A percentile compares a stretch with the other conserved stretches of the same genome.
Evolutionary conservation across 2,888 invertebrate genomes (phyloP).

Genomic region (Acanthosepion esculentum): DNA sequence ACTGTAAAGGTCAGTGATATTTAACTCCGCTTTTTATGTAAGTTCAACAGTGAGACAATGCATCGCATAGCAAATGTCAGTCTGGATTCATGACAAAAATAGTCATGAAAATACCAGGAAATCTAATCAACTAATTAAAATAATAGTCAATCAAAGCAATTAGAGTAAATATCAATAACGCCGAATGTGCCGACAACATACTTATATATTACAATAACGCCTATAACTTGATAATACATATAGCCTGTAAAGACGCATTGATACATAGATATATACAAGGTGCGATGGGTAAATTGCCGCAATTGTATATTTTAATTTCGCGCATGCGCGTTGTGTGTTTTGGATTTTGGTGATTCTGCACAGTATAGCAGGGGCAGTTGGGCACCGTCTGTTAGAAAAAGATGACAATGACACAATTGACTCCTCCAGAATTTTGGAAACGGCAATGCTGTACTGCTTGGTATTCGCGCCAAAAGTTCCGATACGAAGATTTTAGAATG

Average conservation of each 20-base stretch:
- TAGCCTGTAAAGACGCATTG: background rate
- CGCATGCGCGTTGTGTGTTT: no score
- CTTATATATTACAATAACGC: background rate
- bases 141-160: background rate
- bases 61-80: background rate
- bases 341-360: no score
- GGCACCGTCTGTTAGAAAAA: no score
- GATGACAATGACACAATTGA: no score
- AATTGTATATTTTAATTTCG: background rate
- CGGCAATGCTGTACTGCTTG: no score
- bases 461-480: no score
- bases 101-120: background rate
- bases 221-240: background rate
- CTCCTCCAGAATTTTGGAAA: no score
- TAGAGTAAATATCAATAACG: background rate
- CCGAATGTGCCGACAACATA: background rate
- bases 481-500: no score
- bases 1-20: no score
- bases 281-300: no score
- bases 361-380: no score
- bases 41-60: background rate
- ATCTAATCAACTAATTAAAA: background rate
- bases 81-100: background rate
- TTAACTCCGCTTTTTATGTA: no score
- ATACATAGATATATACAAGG: background rate